Base-by-base conservation (phyloP, 2,888 invertebrate species). In the Clitarchus hookeri region DNA sequence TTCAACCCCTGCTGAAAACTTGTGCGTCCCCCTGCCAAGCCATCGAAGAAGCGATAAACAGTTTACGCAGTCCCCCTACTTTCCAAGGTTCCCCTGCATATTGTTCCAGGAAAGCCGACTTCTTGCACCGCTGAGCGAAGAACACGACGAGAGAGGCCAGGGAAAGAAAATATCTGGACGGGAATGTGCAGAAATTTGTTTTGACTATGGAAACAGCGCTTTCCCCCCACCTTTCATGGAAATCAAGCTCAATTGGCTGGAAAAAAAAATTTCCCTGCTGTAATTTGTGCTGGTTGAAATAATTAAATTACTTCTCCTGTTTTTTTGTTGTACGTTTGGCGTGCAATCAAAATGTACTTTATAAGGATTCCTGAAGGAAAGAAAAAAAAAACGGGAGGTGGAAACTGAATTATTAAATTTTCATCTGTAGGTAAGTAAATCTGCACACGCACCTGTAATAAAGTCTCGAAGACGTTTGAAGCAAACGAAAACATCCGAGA, bases 1-100 rank as follows among this genome's bases (percentile, higher is more conserved):
- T 65, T 65, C 65, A 65, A 65, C 65, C 65, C 65, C 65, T 65
- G 65, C 65, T 65, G 23, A 65, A 65, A 65, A 65, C 65, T 65
- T 23, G 2, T 36, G 36, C 36, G 36, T 36, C 65, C n/a, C 65
- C 65, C 65, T 65, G 8, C n/a, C 65, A n/a, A 8, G 13, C 65
- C 65, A 16, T 65, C n/a, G 23, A 16, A n/a, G 65, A n/a, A 16
- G 23, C 65, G 65, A 65, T 65, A 65, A 65, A 11, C 65, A 65
- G 65, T 65, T 65, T 65, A 65, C 65, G 65, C 0, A 8, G 19
- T 23, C 65, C 65, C n/a, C 65, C 65, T 65, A 65, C 13, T 19
- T 23, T 65, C 65, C 65, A 53, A n/a, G 65, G 65, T 8, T 23
- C 23, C 23, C 23, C 65, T 23, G 65, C 65, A 65, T 65, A 65